Base-by-base conservation (phyloP, 2,113 vertebrate species). In the Austrofundulus limnaeus region DNA sequence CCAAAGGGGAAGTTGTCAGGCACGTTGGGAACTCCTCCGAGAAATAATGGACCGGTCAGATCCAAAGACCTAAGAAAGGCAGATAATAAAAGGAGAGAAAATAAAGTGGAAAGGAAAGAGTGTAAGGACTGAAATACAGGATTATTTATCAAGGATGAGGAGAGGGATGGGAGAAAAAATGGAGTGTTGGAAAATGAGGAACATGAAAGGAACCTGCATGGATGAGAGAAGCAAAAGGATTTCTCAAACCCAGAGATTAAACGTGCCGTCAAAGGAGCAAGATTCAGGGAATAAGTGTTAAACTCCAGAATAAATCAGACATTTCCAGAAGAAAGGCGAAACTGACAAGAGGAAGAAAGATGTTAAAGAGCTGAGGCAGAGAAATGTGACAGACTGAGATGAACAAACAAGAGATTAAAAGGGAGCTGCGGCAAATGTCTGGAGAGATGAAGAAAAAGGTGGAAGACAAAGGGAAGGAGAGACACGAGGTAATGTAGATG, bases 21-120 rank as follows among this genome's bases (percentile, higher is more conserved):
- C 46, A 98, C 94, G 61, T 98, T 98, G 70, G 97, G 97, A 49
- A 99, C 95, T 46, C 96, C 97, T 7, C 97, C 97, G 13, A 99
- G 92, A 81, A 99, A 95, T 81, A 99, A 88, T 2, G 97, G 97
- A 41, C 97, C 97, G 0, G 97, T 99, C 83, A 99, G 93, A 81
- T 99, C 97, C 91, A 99, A 90, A 70, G 97, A 99, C 85, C 96
- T 98, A 80, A 52, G 60, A 70, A 53, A 77, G 41, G 65, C 66
- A 77, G 34, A 70, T 3, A n/a, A 1, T 55, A 23, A 58, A 28
- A 45, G 14, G 41, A 43, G 48, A 87, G 17, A 16, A 66, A 46
- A 19, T 13, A 0, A 6, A 31, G 60, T 5, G 17, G 46, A 42
- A 59, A 31, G 50, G 11, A 72, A 41, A 57, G 2, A 19, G 17